Conservation (phyloP, 2,797 vertebrate genomes). For the Salarias fasciatus region DNA sequence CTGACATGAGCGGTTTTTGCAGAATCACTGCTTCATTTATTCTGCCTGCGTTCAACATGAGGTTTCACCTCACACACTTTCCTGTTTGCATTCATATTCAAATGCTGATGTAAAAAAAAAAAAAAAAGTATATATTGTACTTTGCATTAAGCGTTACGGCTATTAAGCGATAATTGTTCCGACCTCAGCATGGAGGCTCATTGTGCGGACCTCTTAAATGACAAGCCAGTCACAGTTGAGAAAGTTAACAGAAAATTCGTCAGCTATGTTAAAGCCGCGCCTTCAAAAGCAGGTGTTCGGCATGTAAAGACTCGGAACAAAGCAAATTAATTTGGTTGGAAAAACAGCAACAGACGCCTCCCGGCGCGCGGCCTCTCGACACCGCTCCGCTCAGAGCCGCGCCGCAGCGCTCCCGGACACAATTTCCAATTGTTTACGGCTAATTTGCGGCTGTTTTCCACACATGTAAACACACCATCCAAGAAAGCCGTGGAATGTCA, state of each 20-base stretch:
- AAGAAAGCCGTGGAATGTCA: conserved; percentile 14
- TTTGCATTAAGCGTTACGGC: conserved; percentile 15
- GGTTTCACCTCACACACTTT: neutral
- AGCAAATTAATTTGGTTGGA: conserved; percentile 34
- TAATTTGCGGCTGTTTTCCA: conserved; percentile 66
- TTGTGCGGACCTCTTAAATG: conserved; percentile 26
- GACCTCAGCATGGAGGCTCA: conserved; percentile 28
- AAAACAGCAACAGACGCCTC: conserved; percentile 14
- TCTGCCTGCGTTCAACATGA: neutral
- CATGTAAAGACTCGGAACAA: conserved; percentile 43
- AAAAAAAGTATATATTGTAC: conserved; percentile 2
- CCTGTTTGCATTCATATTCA: conserved; percentile 18
- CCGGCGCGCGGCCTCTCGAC: conserved; percentile 4
- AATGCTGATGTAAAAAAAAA: conserved; percentile 11
- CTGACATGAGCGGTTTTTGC: neutral
- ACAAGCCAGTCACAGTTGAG: conserved; percentile 31
- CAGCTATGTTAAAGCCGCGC: conserved; percentile 31
- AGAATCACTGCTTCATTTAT: neutral
- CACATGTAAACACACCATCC: conserved; percentile 55
- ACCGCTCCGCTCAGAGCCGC: conserved; percentile 7
- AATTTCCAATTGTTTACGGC: conserved; percentile 66
- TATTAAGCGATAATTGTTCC: conserved; percentile 35
- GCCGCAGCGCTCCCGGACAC: conserved; percentile 35
- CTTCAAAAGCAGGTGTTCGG: conserved; percentile 55
- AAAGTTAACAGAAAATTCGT: conserved; percentile 36